These are phyloP conservation scores for Thrips palmi DNA, from an alignment of 1,140 invertebrate species.

Conservation along the genomic window DNA sequence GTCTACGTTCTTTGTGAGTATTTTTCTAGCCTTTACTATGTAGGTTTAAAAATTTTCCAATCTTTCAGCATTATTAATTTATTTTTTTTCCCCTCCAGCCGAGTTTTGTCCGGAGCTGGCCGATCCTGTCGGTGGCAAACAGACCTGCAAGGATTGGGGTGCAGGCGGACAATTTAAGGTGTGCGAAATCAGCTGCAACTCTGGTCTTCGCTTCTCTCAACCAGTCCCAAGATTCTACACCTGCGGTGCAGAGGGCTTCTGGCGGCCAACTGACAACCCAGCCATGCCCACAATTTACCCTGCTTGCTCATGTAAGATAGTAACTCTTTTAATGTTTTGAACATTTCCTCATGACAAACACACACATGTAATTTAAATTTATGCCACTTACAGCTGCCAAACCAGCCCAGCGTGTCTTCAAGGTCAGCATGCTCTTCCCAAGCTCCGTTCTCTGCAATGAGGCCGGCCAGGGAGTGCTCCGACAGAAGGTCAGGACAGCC, in stretches of 20 bases:
- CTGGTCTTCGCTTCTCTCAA: constrained; percentile 74
- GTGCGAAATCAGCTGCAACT: constrained; percentile 74
- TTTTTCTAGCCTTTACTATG: too few relatives aligned
- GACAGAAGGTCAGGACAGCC: constrained; percentile 69
- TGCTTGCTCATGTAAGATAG: constrained; percentile 61
- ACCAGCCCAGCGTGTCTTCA: constrained; percentile 79
- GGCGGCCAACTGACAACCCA: constrained; percentile 71
- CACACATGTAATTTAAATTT: constrained; percentile 9
- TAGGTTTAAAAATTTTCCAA: constrained; percentile 7
- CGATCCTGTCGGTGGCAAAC: constrained; percentile 75
- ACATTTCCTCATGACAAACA: not conserved
- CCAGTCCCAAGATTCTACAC: constrained; percentile 86
- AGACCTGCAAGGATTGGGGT: constrained; percentile 89
- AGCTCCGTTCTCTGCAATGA: constrained; percentile 85
- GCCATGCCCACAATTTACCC: constrained; percentile 67
- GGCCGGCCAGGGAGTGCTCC: constrained; percentile 76
- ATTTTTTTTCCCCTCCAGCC: constrained; percentile 31
- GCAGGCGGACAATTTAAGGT: constrained; percentile 87
- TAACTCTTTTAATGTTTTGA: not conserved
- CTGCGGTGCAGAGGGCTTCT: constrained; percentile 90
- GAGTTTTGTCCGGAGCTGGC: constrained; percentile 75
- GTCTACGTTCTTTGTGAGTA: constrained; percentile 75
- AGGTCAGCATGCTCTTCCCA: constrained; percentile 82
- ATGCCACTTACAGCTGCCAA: constrained; percentile 39
- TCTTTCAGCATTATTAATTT: constrained; percentile 12